Conservation (phyloP, 2,888 invertebrate genomes). For the Zaprionus bogoriensis region DNA sequence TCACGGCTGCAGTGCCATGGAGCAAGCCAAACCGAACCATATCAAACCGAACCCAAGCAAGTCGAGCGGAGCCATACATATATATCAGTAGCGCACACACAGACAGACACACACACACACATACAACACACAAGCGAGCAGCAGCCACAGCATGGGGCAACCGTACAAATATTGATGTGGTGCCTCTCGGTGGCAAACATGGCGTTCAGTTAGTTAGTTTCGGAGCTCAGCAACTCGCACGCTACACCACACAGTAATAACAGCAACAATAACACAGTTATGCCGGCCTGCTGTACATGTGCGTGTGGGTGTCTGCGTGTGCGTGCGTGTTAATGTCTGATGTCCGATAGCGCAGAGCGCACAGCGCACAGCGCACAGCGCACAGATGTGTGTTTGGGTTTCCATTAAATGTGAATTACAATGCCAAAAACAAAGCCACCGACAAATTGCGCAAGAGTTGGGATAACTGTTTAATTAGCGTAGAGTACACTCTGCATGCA, state of each 20-base stretch:
- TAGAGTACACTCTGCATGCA: constrained; percentile 19
- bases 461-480: constrained; percentile 24
- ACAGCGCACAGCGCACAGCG: constrained; percentile 23
- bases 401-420: constrained; percentile 61
- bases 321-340: constrained; percentile 20
- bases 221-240: neutral
- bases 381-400: constrained; percentile 23
- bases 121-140: neutral
- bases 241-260: neutral
- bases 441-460: constrained; percentile 18
- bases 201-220: constrained; percentile 22
- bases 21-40: neutral
- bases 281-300: neutral
- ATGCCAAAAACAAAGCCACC: constrained; percentile 26
- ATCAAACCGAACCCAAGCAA: too few relatives aligned
- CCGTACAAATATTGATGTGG: constrained; percentile 52
- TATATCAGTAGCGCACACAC: neutral
- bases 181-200: constrained; percentile 22
- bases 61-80: neutral
- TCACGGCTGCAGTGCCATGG: constrained; percentile 11
- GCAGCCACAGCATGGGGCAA: constrained; percentile 19
- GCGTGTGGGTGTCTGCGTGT: constrained; percentile 3
- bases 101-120: neutral
- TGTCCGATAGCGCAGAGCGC: constrained; percentile 48
- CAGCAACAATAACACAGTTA: neutral